These are phyloP conservation scores for Rhynchophorus ferrugineus DNA, from an alignment of 1,140 invertebrate species.

Conservation along the genomic window DNA sequence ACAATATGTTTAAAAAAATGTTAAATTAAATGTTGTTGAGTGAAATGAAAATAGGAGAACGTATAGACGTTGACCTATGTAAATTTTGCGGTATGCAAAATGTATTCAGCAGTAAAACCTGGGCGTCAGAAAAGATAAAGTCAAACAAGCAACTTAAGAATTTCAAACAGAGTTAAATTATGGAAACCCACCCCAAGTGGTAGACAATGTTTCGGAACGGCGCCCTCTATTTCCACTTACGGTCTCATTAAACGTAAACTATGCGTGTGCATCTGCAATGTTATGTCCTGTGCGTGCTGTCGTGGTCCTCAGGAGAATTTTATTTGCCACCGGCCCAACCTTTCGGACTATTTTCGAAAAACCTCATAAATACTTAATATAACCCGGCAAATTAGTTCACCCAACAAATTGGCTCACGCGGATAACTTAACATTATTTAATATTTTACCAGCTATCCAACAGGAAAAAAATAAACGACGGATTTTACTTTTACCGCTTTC, in stretches of 20 bases:
- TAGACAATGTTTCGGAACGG: slow-evolving; percentile 5
- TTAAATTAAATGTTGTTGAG: no score
- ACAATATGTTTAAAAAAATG: no score
- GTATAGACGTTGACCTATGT: no score
- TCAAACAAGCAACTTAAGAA: not conserved
- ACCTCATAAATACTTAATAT: slow-evolving; percentile 19
- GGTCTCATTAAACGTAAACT: slow-evolving; percentile 30
- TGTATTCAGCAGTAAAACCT: no score
- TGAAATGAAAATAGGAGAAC: no score
- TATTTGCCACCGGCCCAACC: slow-evolving; percentile 19
- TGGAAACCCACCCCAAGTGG: not conserved
- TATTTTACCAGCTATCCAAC: slow-evolving; percentile 12
- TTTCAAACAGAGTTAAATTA: not conserved
- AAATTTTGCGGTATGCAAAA: no score
- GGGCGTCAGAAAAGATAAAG: not conserved
- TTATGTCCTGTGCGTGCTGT: slow-evolving; percentile 29
- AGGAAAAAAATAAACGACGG: slow-evolving; percentile 13
- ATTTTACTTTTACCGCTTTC: no score
- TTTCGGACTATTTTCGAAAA: slow-evolving; percentile 10
- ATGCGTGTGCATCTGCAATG: slow-evolving; percentile 32
- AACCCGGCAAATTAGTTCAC: slow-evolving; percentile 21
- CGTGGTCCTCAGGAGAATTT: slow-evolving; percentile 22
- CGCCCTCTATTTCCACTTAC: slow-evolving; percentile 18
- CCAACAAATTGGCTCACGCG: slow-evolving; percentile 23
- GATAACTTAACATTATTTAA: slow-evolving; percentile 18